Percentiles rank a stretch among this genome's conserved stretches.
Conservation (phyloP, 2,797 vertebrate genomes). For the Phalloptychus januarius region DNA sequence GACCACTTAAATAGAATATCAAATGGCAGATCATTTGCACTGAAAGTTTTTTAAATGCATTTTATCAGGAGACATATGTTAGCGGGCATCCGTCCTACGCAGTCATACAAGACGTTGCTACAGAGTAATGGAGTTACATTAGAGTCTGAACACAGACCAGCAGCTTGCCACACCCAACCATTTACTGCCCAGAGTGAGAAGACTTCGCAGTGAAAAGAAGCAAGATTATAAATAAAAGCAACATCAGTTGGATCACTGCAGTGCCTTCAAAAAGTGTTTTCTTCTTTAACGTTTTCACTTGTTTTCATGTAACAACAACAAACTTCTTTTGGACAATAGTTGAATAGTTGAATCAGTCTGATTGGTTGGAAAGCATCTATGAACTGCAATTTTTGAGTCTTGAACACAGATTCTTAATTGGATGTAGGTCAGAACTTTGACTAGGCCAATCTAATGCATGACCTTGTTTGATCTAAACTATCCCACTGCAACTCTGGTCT, state of each 20-base stretch:
- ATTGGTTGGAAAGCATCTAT: neutral
- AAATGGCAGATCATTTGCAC: conserved; percentile 48
- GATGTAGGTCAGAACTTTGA: neutral
- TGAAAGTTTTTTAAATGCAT: conserved; percentile 61
- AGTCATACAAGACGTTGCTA: conserved; percentile 22
- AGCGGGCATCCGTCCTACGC: conserved; percentile 44
- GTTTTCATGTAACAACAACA: neutral
- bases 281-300: neutral
- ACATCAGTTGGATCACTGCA: neutral
- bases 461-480: neutral
- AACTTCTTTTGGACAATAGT: neutral
- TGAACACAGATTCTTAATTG: neutral
- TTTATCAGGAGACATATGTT: conserved; percentile 41
- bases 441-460: neutral
- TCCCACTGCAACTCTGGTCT: neutral
- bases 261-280: neutral
- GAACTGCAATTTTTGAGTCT: neutral
- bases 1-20: conserved; percentile 49
- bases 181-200: conserved; percentile 25
- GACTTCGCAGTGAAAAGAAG: neutral
- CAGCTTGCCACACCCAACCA: conserved; percentile 33
- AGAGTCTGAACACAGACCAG: conserved; percentile 32
- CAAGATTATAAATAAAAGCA: conserved; percentile 18
- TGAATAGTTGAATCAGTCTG: neutral
- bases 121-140: conserved; percentile 52